These are phyloP conservation scores for Aphelocoma coerulescens DNA, from an alignment of 2,113 vertebrate genomes.

Conservation along the genomic window DNA sequence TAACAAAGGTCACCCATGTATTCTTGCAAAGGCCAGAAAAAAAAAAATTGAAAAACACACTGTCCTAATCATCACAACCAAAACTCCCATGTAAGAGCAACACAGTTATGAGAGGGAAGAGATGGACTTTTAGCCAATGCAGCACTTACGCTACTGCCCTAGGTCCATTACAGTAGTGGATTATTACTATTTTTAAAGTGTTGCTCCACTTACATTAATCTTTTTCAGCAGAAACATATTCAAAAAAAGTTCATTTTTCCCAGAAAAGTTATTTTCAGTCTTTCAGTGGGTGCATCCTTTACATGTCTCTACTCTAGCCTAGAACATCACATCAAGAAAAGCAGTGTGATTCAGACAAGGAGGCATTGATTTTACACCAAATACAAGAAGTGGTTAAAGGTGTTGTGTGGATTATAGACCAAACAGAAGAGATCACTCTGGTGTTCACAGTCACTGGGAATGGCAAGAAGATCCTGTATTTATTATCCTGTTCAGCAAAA, in stretches of 20 bases:
- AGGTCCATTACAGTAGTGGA: neutral
- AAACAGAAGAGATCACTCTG: neutral
- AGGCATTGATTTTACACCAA: neutral
- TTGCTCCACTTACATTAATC: neutral
- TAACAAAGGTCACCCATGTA: neutral
- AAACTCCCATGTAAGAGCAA: neutral
- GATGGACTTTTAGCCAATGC: neutral
- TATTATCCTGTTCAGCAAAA: neutral
- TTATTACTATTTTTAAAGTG: neutral
- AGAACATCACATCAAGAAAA: neutral
- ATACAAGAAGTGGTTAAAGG: neutral
- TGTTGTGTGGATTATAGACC: neutral
- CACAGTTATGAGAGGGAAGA: neutral
- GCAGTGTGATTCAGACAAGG: neutral
- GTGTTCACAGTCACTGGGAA: neutral
- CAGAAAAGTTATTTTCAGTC: neutral
- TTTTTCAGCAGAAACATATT: neutral
- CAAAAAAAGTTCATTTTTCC: neutral
- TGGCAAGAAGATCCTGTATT: neutral
- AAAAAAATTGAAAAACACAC: neutral
- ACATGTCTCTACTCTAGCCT: neutral
- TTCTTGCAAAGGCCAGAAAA: neutral
- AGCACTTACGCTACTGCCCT: neutral
- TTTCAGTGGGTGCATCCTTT: neutral
- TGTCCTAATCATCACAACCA: neutral